A percentile compares a stretch with the other conserved stretches of the same genome.
These are phyloP conservation scores for Gryon sp. DNA, from an alignment of 1,140 invertebrate genomes.

Conservation along the genomic window DNA sequence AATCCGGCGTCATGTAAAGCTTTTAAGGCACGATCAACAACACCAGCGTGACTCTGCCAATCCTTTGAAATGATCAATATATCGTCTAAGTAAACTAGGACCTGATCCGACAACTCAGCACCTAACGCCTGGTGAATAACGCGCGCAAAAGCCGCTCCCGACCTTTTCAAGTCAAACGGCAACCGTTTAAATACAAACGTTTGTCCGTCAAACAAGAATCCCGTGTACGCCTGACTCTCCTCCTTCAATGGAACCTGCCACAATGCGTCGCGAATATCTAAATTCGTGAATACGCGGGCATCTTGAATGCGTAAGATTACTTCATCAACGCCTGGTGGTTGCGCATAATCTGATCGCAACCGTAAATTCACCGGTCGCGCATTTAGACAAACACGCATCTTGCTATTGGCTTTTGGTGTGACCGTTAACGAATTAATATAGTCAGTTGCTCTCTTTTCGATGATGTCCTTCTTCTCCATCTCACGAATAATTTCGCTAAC, in stretches of 20 bases:
- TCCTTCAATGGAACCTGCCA: background rate
- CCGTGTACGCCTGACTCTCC: background rate
- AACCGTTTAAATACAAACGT: background rate
- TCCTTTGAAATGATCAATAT: background rate
- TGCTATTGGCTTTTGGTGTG: background rate
- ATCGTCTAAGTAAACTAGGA: constrained; percentile 1
- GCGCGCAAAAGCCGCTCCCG: background rate
- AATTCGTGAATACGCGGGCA: background rate
- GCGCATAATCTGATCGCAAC: background rate
- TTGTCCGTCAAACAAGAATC: constrained; percentile 7
- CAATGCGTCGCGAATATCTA: background rate
- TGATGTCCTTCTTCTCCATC: background rate
- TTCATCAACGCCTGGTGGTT: background rate
- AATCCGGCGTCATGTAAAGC: background rate
- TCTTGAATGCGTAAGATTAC: background rate
- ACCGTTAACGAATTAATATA: constrained; percentile 1
- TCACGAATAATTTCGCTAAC: too few species aligned
- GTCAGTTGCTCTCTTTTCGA: background rate
- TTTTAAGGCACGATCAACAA: background rate
- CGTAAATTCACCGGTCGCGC: background rate
- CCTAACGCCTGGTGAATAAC: background rate
- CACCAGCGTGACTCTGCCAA: background rate
- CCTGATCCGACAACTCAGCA: background rate
- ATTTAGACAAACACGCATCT: background rate
- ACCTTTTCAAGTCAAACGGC: constrained; percentile 9